Percentiles rank a stretch among this genome's conserved stretches.
Evolutionary conservation across 2,797 vertebrate species (phyloP).

Genomic region (Coregonus sp.): DNA sequence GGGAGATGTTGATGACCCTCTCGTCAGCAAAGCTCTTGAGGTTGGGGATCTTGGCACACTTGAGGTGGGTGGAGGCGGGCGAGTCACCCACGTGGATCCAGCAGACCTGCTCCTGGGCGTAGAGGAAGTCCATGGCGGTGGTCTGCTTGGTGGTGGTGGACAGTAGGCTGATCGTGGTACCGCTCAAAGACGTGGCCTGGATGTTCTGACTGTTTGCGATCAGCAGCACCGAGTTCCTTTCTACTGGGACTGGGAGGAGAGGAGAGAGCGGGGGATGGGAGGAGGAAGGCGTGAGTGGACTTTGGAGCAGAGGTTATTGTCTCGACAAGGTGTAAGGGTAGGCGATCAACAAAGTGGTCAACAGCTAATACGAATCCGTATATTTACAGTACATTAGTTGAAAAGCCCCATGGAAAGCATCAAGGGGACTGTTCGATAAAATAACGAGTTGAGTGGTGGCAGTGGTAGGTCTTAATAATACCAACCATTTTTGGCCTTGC

Average conservation of each 20-base stretch:
- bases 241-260: conserved; percentile 84
- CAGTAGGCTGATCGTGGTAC: conserved; percentile 83
- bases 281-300: too few species aligned
- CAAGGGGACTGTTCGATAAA: too few species aligned
- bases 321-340: neutral
- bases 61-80: conserved; percentile 85
- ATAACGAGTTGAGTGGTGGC: neutral
- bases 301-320: neutral
- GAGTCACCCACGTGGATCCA: conserved; percentile 94
- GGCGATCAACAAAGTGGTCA: neutral
- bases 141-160: conserved; percentile 93
- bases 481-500: conserved; percentile 95
- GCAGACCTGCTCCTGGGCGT: conserved; percentile 89
- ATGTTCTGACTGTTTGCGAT: conserved; percentile 97
- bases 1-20: conserved; percentile 91
- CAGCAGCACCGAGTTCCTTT: conserved; percentile 89
- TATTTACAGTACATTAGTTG: neutral
- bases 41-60: conserved; percentile 92
- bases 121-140: conserved; percentile 97
- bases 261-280: too few species aligned
- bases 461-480: neutral
- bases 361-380: too few species aligned
- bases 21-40: conserved; percentile 93
- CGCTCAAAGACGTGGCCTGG: conserved; percentile 89
- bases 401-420: neutral